Conservation (phyloP, 2,113 vertebrate genomes). For the Gallinago jamesoni region DNA sequence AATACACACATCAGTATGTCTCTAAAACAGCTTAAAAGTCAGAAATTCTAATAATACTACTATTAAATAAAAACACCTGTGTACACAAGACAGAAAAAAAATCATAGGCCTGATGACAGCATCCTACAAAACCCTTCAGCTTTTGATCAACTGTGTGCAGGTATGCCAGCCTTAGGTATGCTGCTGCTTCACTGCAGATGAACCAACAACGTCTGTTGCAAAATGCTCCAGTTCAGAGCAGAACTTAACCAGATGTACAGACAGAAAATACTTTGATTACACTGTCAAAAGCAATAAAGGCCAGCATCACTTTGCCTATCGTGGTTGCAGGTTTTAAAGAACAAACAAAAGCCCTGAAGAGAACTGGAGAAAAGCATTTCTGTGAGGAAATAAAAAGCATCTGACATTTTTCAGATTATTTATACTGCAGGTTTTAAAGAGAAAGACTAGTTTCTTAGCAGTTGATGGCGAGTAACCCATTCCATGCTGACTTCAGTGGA, state of each 20-base stretch:
- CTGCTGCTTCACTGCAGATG: background rate
- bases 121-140: background rate
- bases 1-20: background rate
- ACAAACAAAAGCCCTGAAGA: conserved; percentile 22
- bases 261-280: background rate
- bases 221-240: background rate
- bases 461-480: background rate
- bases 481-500: conserved; percentile 3
- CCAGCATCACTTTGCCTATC: conserved; percentile 33
- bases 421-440: background rate
- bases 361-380: conserved; percentile 2
- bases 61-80: background rate
- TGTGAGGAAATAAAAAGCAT: background rate
- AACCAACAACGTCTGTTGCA: background rate
- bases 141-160: background rate
- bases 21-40: background rate
- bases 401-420: conserved; percentile 38
- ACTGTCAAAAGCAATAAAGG: conserved; percentile 33
- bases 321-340: conserved; percentile 13
- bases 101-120: background rate
- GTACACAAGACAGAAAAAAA: background rate
- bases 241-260: background rate
- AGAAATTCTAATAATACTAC: background rate
- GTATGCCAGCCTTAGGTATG: background rate
- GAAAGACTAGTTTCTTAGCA: background rate